Percentiles rank a stretch among this genome's conserved stretches.
phyloP scores from a whole-genome alignment of 2,888 invertebrate species.

The Lasiommata megera region DNA sequence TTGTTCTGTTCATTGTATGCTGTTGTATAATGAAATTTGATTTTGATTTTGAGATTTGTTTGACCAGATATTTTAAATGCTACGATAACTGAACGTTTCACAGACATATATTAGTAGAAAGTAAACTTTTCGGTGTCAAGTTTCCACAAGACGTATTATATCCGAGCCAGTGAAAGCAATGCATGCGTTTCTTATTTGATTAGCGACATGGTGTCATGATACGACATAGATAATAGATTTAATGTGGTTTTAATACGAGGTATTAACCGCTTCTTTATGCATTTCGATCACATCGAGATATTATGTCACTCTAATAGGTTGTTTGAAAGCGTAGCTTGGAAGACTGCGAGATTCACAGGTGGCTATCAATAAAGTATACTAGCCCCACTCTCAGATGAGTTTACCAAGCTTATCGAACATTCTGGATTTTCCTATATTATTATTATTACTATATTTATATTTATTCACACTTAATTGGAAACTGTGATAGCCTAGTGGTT shows the following conservation, averaged over 20 bases:
- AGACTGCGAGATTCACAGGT: slow-evolving; percentile 22
- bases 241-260: slow-evolving; percentile 26
- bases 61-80: background rate
- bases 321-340: slow-evolving; percentile 19
- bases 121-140: slow-evolving; percentile 4
- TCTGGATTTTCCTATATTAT: background rate
- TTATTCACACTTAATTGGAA: too few relatives aligned
- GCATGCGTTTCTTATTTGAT: slow-evolving; percentile 20
- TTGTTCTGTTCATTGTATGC: too few relatives aligned
- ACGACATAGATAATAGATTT: slow-evolving; percentile 23
- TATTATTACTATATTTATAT: too few relatives aligned
- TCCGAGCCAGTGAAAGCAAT: slow-evolving; percentile 20
- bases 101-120: background rate
- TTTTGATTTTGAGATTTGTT: too few relatives aligned
- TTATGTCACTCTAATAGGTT: slow-evolving; percentile 27
- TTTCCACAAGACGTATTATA: slow-evolving; percentile 1
- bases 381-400: slow-evolving; percentile 9
- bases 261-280: slow-evolving; percentile 25
- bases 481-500: too few relatives aligned
- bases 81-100: background rate
- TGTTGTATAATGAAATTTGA: too few relatives aligned
- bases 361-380: slow-evolving; percentile 19
- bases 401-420: background rate
- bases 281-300: slow-evolving; percentile 27
- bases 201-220: slow-evolving; percentile 19